Conservation (phyloP, 2,797 vertebrate species). For the Chrysolophus pictus region DNA sequence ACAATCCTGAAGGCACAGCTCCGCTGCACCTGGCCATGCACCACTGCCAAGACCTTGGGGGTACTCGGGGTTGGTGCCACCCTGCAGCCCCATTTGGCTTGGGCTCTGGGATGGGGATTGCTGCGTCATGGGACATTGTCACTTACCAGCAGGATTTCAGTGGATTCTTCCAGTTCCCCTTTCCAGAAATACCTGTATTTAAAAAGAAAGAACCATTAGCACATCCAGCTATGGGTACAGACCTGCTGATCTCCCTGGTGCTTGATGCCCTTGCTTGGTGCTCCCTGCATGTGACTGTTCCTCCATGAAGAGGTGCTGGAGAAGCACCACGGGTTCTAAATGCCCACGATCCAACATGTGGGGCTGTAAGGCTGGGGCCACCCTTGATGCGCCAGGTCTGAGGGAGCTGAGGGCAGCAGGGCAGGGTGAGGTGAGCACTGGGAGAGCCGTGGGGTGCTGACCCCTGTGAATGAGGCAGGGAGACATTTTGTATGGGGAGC, state of each 20-base stretch:
- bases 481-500: rapidly evolving
- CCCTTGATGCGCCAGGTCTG: not conserved
- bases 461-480: rapidly evolving
- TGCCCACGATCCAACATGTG: rapidly evolving
- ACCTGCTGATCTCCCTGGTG: rapidly evolving
- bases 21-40: not conserved
- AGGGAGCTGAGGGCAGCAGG: not conserved
- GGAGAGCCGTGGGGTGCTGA: not conserved
- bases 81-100: not conserved
- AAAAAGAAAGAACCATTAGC: slow-evolving; percentile 12
- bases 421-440: not conserved
- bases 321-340: not conserved
- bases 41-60: not conserved
- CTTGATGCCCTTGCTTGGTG: not conserved
- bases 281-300: rapidly evolving
- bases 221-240: not conserved
- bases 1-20: not conserved
- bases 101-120: not conserved
- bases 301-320: not conserved
- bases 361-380: not conserved
- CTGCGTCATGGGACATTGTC: rapidly evolving
- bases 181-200: slow-evolving; percentile 90
- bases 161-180: slow-evolving; percentile 87
- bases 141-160: slow-evolving; percentile 88
- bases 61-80: not conserved